phyloP scores from a whole-genome alignment of 2,113 vertebrate genomes.

The Falco punctatus region DNA sequence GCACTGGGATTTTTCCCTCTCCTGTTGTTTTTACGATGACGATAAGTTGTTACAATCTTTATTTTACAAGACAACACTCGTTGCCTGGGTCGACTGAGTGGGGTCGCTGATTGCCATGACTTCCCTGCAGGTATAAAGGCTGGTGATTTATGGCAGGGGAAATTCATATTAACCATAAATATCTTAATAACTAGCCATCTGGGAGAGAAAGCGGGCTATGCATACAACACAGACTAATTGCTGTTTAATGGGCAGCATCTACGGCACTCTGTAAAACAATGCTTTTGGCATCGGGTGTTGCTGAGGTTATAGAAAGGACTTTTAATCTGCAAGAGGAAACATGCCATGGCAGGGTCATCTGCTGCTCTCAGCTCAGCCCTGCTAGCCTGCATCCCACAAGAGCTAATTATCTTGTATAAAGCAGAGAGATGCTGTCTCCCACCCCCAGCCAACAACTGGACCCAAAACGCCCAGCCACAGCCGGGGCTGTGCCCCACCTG shows the following conservation, averaged over 20 bases:
- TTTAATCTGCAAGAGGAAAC: slow-evolving; percentile 27
- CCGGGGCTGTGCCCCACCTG: background rate
- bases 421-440: background rate
- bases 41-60: slow-evolving; percentile 42
- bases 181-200: slow-evolving; percentile 53
- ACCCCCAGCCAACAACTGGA: fast-evolving
- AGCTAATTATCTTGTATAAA: background rate
- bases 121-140: slow-evolving; percentile 60
- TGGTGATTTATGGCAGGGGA: slow-evolving; percentile 47
- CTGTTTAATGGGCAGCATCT: slow-evolving; percentile 43
- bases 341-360: background rate
- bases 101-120: slow-evolving; percentile 39
- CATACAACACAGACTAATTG: slow-evolving; percentile 28
- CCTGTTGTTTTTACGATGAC: slow-evolving; percentile 43
- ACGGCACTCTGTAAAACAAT: background rate
- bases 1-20: slow-evolving; percentile 50
- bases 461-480: fast-evolving
- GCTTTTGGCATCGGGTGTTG: background rate
- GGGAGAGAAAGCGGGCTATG: background rate
- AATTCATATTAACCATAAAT: slow-evolving; percentile 68
- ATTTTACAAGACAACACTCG: slow-evolving; percentile 20
- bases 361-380: background rate
- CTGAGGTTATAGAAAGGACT: slow-evolving; percentile 33
- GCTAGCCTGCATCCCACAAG: background rate
- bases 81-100: background rate